Percentiles rank a stretch among this genome's conserved stretches.
These are phyloP conservation scores for Fopius arisanus DNA, from an alignment of 1,140 invertebrate genomes.

Conservation along the genomic window DNA sequence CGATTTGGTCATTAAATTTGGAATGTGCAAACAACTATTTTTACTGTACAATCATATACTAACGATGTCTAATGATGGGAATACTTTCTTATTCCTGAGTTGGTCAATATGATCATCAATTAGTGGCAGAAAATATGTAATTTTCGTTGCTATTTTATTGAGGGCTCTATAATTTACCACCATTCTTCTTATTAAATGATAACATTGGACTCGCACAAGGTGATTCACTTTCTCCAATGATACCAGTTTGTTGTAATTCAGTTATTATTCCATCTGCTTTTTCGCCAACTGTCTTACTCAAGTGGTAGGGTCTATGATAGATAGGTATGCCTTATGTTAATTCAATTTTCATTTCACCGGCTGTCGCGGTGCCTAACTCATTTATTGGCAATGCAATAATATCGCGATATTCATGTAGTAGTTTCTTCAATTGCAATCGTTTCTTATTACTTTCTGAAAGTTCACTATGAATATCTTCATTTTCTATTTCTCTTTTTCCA, in stretches of 20 bases:
- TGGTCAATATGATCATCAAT: constrained; percentile 22
- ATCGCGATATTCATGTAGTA: constrained; percentile 29
- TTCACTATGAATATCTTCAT: background rate
- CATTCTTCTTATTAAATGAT: background rate
- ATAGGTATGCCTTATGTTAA: constrained; percentile 46
- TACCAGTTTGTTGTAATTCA: constrained; percentile 34
- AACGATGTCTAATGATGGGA: no score
- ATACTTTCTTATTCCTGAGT: no score
- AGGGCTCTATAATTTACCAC: background rate
- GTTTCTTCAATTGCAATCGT: background rate
- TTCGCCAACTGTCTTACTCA: constrained; percentile 42
- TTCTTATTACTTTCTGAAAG: background rate
- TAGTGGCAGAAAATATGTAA: background rate
- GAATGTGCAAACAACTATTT: no score
- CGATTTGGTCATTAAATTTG: no score
- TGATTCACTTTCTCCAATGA: constrained; percentile 41
- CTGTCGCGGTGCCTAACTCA: constrained; percentile 36
- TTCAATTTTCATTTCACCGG: constrained; percentile 37
- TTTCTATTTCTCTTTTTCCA: background rate
- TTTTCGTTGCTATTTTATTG: no score
- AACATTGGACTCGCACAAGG: constrained; percentile 43
- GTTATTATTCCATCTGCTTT: constrained; percentile 47
- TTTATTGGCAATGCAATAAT: constrained; percentile 32
- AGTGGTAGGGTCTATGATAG: constrained; percentile 40
- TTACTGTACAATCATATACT: no score